These are phyloP conservation scores for Talpa occidentalis DNA, from an alignment of 2,113 vertebrate species.

Conservation along the genomic window DNA sequence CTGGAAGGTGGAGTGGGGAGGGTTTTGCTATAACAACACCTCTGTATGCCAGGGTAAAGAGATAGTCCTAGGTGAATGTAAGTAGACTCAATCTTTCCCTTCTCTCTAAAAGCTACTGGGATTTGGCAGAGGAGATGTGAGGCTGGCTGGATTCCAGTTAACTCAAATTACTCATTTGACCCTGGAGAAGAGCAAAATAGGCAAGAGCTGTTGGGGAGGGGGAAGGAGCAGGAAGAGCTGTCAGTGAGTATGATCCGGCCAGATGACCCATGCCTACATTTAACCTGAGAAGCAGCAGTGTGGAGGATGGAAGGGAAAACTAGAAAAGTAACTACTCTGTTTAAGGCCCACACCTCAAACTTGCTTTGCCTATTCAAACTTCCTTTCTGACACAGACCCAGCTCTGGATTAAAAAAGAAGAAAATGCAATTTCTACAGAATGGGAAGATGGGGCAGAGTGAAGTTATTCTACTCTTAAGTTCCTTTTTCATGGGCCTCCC, in stretches of 20 bases:
- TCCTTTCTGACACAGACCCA: neutral
- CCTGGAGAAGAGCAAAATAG: constrained; percentile 23
- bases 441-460: neutral
- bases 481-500: too few relatives aligned
- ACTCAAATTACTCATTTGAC: constrained; percentile 57
- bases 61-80: constrained; percentile 29
- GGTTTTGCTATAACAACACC: neutral
- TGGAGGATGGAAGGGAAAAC: neutral
- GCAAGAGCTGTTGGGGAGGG: neutral
- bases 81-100: constrained; percentile 36
- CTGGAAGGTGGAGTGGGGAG: neutral
- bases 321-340: neutral
- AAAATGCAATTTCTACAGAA: constrained; percentile 36
- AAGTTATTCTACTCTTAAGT: neutral
- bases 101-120: constrained; percentile 36
- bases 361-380: neutral
- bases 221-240: neutral
- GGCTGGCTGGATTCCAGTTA: constrained; percentile 29
- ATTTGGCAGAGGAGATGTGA: constrained; percentile 52
- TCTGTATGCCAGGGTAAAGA: constrained; percentile 29
- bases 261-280: neutral
- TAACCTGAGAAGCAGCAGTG: neutral
- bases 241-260: constrained; percentile 17
- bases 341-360: neutral
- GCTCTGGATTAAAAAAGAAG: constrained; percentile 10